Evolutionary conservation across 2,113 vertebrate genomes (phyloP).

Genomic region (Helogale parvula): DNA sequence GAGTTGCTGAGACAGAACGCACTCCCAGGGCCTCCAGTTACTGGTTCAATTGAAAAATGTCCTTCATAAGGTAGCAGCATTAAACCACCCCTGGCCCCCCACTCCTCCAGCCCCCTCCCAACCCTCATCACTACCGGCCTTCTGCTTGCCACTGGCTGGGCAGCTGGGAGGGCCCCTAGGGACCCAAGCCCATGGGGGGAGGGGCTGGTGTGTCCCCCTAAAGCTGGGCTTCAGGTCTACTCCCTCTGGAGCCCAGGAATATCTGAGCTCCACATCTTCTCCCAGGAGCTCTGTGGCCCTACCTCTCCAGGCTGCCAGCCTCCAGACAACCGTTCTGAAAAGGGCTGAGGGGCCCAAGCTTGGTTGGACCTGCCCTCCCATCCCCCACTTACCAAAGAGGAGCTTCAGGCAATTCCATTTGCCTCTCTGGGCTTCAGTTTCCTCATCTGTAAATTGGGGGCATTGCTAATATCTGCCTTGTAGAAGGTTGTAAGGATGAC

Average conservation of each 20-base stretch:
- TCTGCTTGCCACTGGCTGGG: background rate
- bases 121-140: background rate
- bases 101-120: background rate
- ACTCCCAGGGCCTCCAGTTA: constrained; percentile 85
- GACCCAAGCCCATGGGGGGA: background rate
- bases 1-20: constrained; percentile 85
- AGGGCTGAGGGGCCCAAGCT: background rate
- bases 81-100: constrained; percentile 80
- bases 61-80: constrained; percentile 87
- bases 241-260: background rate
- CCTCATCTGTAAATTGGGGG: background rate
- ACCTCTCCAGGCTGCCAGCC: background rate
- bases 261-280: background rate
- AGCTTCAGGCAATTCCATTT: background rate
- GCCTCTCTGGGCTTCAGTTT: background rate
- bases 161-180: background rate
- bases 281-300: background rate
- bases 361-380: background rate
- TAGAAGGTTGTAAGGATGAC: background rate
- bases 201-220: accelerated
- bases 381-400: background rate
- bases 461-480: background rate
- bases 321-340: background rate
- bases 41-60: constrained; percentile 89
- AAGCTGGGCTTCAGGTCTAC: background rate